A percentile compares a stretch with the other conserved stretches of the same genome.
Conservation (phyloP, 1,140 invertebrate genomes). For the Drosophila athabasca region DNA sequence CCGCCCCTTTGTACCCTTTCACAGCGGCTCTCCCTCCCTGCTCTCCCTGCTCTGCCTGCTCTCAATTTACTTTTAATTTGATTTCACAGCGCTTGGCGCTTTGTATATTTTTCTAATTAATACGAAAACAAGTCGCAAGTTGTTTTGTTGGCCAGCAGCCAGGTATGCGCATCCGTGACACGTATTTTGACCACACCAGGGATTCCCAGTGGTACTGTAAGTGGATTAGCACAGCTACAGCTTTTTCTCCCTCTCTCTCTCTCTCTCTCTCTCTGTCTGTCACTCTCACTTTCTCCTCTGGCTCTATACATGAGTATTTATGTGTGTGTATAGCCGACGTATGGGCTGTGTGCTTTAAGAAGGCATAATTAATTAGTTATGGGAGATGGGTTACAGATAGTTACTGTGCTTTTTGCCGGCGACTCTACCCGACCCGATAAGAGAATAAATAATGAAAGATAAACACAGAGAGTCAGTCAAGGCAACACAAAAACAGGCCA, state of each 20-base stretch:
- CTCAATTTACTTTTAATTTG: slow-evolving; percentile 69
- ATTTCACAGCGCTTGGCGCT: slow-evolving; percentile 58
- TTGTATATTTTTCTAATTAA: slow-evolving; percentile 67
- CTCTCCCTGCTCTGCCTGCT: slow-evolving; percentile 16
- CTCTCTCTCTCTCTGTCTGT: background rate
- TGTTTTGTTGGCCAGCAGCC: slow-evolving; percentile 48
- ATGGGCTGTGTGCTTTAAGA: slow-evolving; percentile 32
- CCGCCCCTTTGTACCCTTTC: background rate
- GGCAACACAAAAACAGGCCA: slow-evolving; percentile 43
- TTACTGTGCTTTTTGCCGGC: slow-evolving; percentile 46
- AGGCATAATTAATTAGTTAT: slow-evolving; percentile 67
- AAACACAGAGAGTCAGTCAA: slow-evolving; percentile 67
- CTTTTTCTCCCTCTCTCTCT: background rate
- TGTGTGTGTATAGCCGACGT: slow-evolving; percentile 28
- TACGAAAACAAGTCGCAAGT: slow-evolving; percentile 54
- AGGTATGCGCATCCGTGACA: slow-evolving; percentile 24
- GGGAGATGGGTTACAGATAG: slow-evolving; percentile 11
- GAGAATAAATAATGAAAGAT: slow-evolving; percentile 78
- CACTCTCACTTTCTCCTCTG: background rate
- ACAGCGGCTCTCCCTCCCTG: slow-evolving; percentile 9
- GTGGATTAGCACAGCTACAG: slow-evolving; percentile 31
- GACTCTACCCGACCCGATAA: slow-evolving; percentile 60
- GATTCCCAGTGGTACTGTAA: slow-evolving; percentile 31
- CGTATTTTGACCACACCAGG: background rate
- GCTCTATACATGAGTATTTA: too few relatives aligned